Conservation (phyloP, 2,888 invertebrate species). For the Plutella xylostella region DNA sequence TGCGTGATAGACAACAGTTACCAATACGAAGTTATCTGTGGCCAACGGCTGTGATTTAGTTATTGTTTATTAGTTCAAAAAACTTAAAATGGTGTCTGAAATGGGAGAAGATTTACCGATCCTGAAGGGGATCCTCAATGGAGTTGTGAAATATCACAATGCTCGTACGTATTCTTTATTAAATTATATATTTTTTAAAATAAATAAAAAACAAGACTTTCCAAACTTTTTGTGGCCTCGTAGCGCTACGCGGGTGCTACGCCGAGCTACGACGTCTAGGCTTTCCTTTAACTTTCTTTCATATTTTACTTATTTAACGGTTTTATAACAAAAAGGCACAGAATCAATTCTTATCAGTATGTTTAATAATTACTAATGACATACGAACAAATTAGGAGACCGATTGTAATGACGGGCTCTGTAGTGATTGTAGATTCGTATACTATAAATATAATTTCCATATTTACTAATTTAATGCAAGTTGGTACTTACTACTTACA, state of each 20-base stretch:
- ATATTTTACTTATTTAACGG: no score
- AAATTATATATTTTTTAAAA: neutral
- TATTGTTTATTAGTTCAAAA: slow-evolving; percentile 50
- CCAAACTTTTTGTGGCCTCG: no score
- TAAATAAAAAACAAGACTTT: neutral
- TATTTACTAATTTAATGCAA: no score
- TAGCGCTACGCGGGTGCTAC: neutral
- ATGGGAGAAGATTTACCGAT: slow-evolving; percentile 94
- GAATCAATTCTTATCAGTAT: no score
- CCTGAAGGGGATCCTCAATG: slow-evolving; percentile 90
- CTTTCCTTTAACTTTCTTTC: no score
- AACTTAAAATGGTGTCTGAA: slow-evolving; percentile 65
- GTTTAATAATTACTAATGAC: no score
- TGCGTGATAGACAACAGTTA: slow-evolving; percentile 40
- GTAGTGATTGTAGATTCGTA: no score
- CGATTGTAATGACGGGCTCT: no score
- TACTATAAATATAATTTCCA: no score
- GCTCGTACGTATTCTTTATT: slow-evolving; percentile 83
- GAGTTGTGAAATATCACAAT: slow-evolving; percentile 92
- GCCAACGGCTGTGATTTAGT: slow-evolving; percentile 65
- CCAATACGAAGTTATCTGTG: slow-evolving; percentile 51
- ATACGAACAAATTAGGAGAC: no score
- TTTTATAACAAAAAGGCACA: no score
- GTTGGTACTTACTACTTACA: no score
- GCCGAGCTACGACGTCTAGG: neutral